A percentile compares a stretch with the other conserved stretches of the same genome.
These are phyloP conservation scores for silkworm (Bombyx mori) DNA, from an alignment of 1,140 invertebrate species.

Conservation along the genomic window ASM3026992v2 NC_085119.1:3916001-3916500, in stretches of 20 bases:
- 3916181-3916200: slow-evolving; percentile 1
- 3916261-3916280: slow-evolving; percentile 48
- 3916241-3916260: slow-evolving; percentile 19
- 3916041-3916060: too few relatives aligned
- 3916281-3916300: slow-evolving; percentile 42
- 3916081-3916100: too few relatives aligned
- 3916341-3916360: slow-evolving; percentile 31
- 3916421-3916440: too few relatives aligned
- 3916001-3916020: too few relatives aligned
- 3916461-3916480: too few relatives aligned
- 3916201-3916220: background rate
- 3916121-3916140: too few relatives aligned
- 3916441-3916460: too few relatives aligned
- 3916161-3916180: background rate
- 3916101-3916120: too few relatives aligned
- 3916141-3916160: background rate
- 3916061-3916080: too few relatives aligned
- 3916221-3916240: slow-evolving; percentile 10
- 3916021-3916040: too few relatives aligned
- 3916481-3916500: too few relatives aligned
- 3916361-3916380: slow-evolving; percentile 11
- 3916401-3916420: background rate
- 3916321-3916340: slow-evolving; percentile 36
- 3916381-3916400: background rate
- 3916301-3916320: slow-evolving; percentile 36